These are phyloP conservation scores for Eulithis prunata DNA, from an alignment of 2,888 invertebrate species.

Conservation along the genomic window DNA sequence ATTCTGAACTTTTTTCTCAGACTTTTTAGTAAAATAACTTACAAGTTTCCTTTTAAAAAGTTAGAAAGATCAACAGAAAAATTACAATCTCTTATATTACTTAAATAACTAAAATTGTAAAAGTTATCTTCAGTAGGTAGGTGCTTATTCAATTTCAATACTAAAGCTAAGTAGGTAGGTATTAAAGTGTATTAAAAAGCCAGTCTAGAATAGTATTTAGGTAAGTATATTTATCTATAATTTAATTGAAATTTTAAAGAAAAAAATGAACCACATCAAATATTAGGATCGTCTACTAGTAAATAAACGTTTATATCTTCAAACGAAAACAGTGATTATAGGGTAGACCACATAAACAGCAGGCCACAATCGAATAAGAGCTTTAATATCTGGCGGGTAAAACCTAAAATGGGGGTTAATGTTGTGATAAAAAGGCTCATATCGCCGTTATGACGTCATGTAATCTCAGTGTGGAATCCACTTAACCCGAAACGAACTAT, in stretches of 20 bases:
- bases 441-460: conserved; percentile 57
- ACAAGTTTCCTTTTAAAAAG: conserved; percentile 20
- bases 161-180: not conserved
- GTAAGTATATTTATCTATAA: no score
- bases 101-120: conserved; percentile 8
- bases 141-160: not conserved
- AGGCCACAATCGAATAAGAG: conserved; percentile 51
- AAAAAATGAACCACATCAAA: not conserved
- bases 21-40: conserved; percentile 17
- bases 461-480: conserved; percentile 54
- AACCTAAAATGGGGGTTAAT: conserved; percentile 57
- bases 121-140: conserved; percentile 10
- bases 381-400: conserved; percentile 55
- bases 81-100: conserved; percentile 5
- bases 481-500: conserved; percentile 39
- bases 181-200: not conserved
- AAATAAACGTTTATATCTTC: not conserved
- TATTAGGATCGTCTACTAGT: not conserved
- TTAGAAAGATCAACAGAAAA: conserved; percentile 17
- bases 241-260: no score
- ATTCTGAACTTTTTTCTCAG: conserved; percentile 1
- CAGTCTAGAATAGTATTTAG: no score
- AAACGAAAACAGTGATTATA: conserved; percentile 29
- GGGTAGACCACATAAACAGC: conserved; percentile 36
- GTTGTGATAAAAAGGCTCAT: conserved; percentile 63